phyloP scores from a whole-genome alignment of 2,888 invertebrate genomes.

The Mamestra brassicae region DNA sequence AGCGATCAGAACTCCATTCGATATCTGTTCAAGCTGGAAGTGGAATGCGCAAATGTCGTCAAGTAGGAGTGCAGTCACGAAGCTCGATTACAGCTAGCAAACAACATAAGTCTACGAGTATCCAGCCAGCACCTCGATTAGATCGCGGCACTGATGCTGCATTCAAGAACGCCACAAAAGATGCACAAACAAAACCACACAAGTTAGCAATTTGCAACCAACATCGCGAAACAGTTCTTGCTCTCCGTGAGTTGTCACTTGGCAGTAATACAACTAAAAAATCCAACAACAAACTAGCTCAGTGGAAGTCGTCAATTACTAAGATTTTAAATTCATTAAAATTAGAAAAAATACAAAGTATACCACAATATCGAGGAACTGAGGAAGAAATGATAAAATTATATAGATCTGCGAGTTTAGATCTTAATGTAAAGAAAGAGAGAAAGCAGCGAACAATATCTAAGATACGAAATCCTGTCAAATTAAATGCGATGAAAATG shows the following conservation, averaged over 20 bases:
- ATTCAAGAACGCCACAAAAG: slow-evolving; percentile 56
- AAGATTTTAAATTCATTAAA: slow-evolving; percentile 70
- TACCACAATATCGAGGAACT: slow-evolving; percentile 68
- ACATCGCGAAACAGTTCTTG: slow-evolving; percentile 72
- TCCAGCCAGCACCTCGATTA: slow-evolving; percentile 47
- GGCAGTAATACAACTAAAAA: slow-evolving; percentile 28
- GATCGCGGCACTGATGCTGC: slow-evolving; percentile 69
- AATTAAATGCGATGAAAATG: slow-evolving; percentile 34
- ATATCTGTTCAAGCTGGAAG: slow-evolving; percentile 72
- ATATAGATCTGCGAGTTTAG: slow-evolving; percentile 71
- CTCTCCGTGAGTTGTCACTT: slow-evolving; percentile 71
- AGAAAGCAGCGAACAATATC: slow-evolving; percentile 27
- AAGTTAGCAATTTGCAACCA: slow-evolving; percentile 71
- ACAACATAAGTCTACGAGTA: slow-evolving; percentile 73
- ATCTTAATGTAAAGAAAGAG: slow-evolving; percentile 43
- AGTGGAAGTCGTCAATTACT: slow-evolving; percentile 66
- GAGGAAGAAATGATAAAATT: slow-evolving; percentile 69
- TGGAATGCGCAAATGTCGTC: slow-evolving; percentile 55
- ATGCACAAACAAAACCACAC: slow-evolving; percentile 70
- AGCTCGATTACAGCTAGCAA: slow-evolving; percentile 44
- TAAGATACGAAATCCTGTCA: slow-evolving; percentile 19
- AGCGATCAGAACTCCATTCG: slow-evolving; percentile 54
- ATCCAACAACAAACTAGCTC: slow-evolving; percentile 46
- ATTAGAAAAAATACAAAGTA: slow-evolving; percentile 77
- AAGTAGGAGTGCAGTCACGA: slow-evolving; percentile 73